Evolutionary conservation across 2,113 vertebrate species (phyloP).

Genomic region (Pavo muticus): DNA sequence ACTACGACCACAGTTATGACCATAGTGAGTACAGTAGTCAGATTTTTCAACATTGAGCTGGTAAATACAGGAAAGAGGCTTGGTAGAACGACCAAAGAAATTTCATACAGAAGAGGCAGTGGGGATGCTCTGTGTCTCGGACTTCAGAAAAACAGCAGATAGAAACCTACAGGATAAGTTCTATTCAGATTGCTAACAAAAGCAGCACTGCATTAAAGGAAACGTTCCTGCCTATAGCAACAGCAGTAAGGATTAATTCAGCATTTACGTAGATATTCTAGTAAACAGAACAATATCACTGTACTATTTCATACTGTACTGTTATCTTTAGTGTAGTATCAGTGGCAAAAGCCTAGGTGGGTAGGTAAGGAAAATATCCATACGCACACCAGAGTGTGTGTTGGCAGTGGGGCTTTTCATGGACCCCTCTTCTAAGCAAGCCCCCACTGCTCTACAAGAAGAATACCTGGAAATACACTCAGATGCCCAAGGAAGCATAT

Average conservation of each 20-base stretch:
- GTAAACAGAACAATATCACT: not conserved
- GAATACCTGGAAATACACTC: not conserved
- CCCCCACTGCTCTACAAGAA: not conserved
- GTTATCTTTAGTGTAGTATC: not conserved
- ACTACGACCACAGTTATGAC: fast-evolving
- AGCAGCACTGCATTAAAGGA: not conserved
- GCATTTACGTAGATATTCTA: not conserved
- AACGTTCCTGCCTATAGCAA: fast-evolving
- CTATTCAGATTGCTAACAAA: not conserved
- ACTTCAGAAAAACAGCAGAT: not conserved
- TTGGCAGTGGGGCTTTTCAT: not conserved
- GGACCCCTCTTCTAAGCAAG: fast-evolving
- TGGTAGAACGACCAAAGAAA: not conserved
- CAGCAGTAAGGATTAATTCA: not conserved
- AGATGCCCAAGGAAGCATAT: not conserved
- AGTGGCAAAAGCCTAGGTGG: not conserved
- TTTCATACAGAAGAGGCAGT: not conserved
- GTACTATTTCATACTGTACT: not conserved
- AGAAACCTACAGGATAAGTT: not conserved
- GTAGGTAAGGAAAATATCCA: not conserved
- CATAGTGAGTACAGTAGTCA: not conserved
- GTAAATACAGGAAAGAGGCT: not conserved
- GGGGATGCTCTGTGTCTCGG: not conserved
- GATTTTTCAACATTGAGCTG: not conserved
- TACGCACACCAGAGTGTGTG: not conserved